Percentiles rank a stretch among this genome's conserved stretches.
These are phyloP conservation scores for Poicephalus meyeri DNA, from an alignment of 2,113 vertebrate species.

Conservation along the genomic window DNA sequence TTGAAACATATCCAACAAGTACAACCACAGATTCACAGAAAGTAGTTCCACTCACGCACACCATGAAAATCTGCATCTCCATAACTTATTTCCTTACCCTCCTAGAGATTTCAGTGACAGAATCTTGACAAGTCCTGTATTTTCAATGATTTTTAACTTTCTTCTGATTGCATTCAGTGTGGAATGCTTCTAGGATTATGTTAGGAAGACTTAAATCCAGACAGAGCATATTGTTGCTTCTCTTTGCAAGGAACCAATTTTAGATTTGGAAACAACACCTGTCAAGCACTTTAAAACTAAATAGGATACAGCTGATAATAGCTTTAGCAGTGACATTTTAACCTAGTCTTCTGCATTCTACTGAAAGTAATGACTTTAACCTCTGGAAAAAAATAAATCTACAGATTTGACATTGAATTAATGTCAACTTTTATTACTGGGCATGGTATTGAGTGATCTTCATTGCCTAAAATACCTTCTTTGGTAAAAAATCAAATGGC, in stretches of 20 bases:
- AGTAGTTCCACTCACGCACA: background rate
- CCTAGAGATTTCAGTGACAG: background rate
- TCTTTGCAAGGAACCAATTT: background rate
- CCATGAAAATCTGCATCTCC: background rate
- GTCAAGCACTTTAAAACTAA: background rate
- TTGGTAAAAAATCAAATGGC: background rate
- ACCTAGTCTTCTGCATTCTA: background rate
- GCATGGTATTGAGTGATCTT: background rate
- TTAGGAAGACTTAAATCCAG: background rate
- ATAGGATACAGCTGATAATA: background rate
- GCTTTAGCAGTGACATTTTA: background rate
- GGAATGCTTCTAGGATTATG: background rate
- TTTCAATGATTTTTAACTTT: background rate
- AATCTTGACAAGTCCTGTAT: background rate
- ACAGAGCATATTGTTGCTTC: background rate
- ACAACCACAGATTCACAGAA: background rate
- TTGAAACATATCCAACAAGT: background rate
- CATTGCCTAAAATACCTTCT: background rate
- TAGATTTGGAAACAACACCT: background rate
- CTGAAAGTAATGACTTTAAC: background rate
- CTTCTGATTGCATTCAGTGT: background rate
- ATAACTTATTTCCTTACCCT: background rate
- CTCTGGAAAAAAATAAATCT: background rate
- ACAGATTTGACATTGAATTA: background rate
- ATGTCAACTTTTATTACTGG: background rate